Percentiles rank a stretch among this genome's conserved stretches.
Conservation (phyloP, 2,113 vertebrate genomes). For the Leptobrachium leishanense region DNA sequence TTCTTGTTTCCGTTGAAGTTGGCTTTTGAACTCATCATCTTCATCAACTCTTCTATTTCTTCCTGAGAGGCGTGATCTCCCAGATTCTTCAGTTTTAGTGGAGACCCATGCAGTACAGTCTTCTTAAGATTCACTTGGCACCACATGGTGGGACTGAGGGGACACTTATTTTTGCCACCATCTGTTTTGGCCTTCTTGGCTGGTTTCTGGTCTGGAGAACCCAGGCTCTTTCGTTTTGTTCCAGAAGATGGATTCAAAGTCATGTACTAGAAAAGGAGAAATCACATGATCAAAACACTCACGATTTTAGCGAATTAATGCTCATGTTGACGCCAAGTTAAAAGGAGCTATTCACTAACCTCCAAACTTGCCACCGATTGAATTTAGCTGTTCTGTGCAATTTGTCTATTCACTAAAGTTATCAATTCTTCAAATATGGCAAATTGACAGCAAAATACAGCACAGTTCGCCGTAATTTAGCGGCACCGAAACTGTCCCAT, state of each 20-base stretch:
- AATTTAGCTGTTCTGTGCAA: too few relatives aligned
- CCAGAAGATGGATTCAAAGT: conserved; percentile 82
- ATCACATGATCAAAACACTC: too few relatives aligned
- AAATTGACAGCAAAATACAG: too few relatives aligned
- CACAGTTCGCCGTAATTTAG: too few relatives aligned
- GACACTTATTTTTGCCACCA: conserved; percentile 60
- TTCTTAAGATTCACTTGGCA: conserved; percentile 89
- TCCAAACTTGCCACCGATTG: too few relatives aligned
- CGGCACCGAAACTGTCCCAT: too few relatives aligned
- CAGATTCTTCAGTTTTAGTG: conserved; percentile 87
- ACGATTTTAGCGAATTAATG: too few relatives aligned
- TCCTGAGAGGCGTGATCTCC: conserved; percentile 81
- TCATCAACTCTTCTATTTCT: conserved; percentile 72
- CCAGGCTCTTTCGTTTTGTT: conserved; percentile 81
- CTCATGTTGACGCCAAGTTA: too few relatives aligned
- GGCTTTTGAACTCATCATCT: conserved; percentile 65
- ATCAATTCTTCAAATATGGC: too few relatives aligned
- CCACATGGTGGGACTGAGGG: conserved; percentile 87
- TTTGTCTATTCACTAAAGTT: too few relatives aligned
- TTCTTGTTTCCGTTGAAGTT: conserved; percentile 71
- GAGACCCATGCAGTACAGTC: conserved; percentile 78
- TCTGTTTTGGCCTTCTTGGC: conserved; percentile 82
- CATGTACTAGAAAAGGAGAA: conserved; percentile 78
- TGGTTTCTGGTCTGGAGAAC: conserved; percentile 81
- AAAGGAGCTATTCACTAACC: too few relatives aligned